Evolutionary conservation across 2,797 vertebrate species (phyloP), one percentile per base, ranked within the genome.

Genomic region (Chelon labrosus): DNA sequence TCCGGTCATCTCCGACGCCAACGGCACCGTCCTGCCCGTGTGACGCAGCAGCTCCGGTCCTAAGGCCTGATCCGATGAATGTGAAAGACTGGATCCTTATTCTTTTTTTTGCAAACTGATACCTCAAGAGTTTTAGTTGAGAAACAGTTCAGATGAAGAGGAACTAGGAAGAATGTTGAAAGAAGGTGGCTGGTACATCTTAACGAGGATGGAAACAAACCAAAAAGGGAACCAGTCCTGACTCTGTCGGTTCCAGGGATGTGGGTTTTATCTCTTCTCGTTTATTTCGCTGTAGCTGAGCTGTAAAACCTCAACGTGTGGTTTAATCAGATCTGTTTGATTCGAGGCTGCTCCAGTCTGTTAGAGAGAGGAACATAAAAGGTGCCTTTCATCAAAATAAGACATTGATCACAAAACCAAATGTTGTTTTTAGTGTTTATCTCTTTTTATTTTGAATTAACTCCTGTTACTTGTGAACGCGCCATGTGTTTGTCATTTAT

Each of bases 101-200:
- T 31, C 27, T 27, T 27, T 27, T 27, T 27, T 27, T 27, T 27
- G 27, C 27, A 27, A 27, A 27, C 31, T 42, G 44, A 79, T 78
- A 85, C 76, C 82, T 86, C 75, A 72, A 60, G 59, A 49, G 68
- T 49, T 73, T 14, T 56, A 51, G n/a, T 5, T 49, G 27, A 67
- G 49, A 73, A 65, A 68, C 35, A 0, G 50, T 1, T 56, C 22
- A 63, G 75, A 78, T 62, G 70, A 42, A 52, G 66, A 67, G 42
- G 9, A 70, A 84, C 89, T 86, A 87, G 73, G 85, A 69, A 84
- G 69, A 41, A 76, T 31, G 38, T 10, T 37, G 35, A 12, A 4
- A 49, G 59, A 79, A 91, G 86, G 80, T 89, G 87, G 85, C 89
- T 83, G 86, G 86, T 65, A 75, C 89, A 89, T 86, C 89, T 88